phyloP scores from a whole-genome alignment of 2,888 invertebrate genomes.

The Geophilus truncorum region DNA sequence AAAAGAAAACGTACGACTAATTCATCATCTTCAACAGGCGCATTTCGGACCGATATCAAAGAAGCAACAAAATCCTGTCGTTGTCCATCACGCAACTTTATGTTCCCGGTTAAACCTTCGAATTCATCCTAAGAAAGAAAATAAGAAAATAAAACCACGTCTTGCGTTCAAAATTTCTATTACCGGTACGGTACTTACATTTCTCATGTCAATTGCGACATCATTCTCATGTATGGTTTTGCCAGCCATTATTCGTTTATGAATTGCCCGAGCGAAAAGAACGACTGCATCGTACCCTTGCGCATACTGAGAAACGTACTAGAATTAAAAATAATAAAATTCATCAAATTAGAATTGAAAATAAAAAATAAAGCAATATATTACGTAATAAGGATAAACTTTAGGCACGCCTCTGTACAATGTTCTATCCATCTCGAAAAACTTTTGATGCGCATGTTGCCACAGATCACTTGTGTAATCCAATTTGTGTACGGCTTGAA shows the following conservation, averaged over 20 bases:
- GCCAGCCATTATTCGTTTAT: background rate
- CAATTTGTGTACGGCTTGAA: background rate
- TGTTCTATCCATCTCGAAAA: slow-evolving; percentile 6
- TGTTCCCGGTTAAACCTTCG: background rate
- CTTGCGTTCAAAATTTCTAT: background rate
- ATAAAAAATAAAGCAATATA: too few species aligned
- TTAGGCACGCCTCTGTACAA: slow-evolving; percentile 6
- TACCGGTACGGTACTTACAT: too few species aligned
- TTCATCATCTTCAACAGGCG: background rate
- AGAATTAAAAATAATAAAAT: background rate
- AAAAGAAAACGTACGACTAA: background rate
- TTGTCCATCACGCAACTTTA: background rate
- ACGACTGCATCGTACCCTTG: background rate
- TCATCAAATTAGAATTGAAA: too few species aligned
- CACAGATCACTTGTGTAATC: background rate
- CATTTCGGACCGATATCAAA: background rate
- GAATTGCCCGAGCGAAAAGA: background rate
- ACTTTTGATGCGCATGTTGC: slow-evolving; percentile 6
- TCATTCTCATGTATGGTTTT: background rate
- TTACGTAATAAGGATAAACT: background rate
- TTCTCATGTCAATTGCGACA: background rate
- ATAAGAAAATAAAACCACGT: background rate
- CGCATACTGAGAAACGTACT: slow-evolving; percentile 15
- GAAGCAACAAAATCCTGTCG: background rate
- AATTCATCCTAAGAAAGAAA: background rate